Evolutionary conservation across 2,113 vertebrate genomes (phyloP).

Genomic region (Rhombomys opimus): DNA sequence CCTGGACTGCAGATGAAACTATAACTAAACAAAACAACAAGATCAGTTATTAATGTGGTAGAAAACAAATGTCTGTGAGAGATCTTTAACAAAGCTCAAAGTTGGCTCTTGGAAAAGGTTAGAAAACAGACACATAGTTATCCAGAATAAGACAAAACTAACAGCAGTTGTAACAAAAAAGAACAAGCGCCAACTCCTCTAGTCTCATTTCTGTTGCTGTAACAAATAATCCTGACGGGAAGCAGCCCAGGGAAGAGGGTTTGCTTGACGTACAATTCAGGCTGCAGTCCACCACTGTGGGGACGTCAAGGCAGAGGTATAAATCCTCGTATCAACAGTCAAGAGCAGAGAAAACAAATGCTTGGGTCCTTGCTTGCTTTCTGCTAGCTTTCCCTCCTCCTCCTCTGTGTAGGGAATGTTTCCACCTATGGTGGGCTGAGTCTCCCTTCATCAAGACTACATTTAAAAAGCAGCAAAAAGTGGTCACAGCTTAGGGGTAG

Average conservation of each 20-base stretch:
- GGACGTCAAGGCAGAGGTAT: background rate
- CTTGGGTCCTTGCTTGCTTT: background rate
- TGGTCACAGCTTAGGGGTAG: background rate
- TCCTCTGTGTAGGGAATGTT: background rate
- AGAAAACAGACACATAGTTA: background rate
- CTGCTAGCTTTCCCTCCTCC: background rate
- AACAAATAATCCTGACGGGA: background rate
- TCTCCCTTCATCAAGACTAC: background rate
- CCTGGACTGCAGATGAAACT: background rate
- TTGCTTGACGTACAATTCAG: background rate
- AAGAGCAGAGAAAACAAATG: background rate
- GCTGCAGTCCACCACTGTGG: no score
- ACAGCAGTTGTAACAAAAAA: background rate
- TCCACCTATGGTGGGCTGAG: background rate
- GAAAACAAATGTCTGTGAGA: background rate
- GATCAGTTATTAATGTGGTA: background rate
- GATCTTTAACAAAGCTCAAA: background rate
- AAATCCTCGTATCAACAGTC: background rate
- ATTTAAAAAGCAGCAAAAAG: background rate
- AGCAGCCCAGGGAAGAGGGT: background rate
- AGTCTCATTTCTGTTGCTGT: background rate
- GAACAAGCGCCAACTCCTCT: background rate
- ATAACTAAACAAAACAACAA: background rate
- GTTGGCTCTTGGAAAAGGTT: background rate
- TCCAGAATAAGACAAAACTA: background rate